Percentiles rank a stretch among this genome's conserved stretches.
Conservation (phyloP, 2,797 vertebrate genomes). For the Crenuchus spilurus region DNA sequence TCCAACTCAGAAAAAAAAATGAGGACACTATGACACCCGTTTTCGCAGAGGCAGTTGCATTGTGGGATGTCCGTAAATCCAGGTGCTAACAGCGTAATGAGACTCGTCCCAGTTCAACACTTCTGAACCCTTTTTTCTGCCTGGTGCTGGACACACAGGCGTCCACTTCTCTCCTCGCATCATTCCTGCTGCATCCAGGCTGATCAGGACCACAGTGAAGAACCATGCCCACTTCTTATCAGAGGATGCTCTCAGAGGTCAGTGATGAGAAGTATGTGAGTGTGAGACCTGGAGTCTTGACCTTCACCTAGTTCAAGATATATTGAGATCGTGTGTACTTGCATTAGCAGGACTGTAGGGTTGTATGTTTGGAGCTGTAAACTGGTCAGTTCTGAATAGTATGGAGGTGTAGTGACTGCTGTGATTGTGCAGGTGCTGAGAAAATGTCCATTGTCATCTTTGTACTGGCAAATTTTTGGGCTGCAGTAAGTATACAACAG, state of each 20-base stretch:
- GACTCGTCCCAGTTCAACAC: conserved; percentile 50
- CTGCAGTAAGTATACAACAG: too few species aligned
- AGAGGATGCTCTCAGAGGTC: conserved; percentile 47
- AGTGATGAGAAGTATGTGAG: too few species aligned
- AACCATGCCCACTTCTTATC: conserved; percentile 23
- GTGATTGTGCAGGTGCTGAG: too few species aligned
- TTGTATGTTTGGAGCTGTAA: too few species aligned
- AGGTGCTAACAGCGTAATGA: conserved; percentile 56
- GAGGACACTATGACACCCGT: conserved; percentile 65
- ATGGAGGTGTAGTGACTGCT: too few species aligned
- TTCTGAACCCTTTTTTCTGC: conserved; percentile 26
- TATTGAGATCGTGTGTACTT: too few species aligned
- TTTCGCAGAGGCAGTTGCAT: conserved; percentile 68
- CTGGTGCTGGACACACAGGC: neutral
- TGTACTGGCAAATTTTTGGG: too few species aligned
- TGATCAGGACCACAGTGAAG: conserved; percentile 8
- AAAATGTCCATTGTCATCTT: too few species aligned
- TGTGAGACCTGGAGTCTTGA: neutral
- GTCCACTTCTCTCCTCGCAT: conserved; percentile 6
- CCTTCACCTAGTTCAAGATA: neutral
- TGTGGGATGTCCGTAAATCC: conserved; percentile 69
- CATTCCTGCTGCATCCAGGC: neutral
- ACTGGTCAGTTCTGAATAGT: too few species aligned
- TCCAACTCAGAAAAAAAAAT: conserved; percentile 61
- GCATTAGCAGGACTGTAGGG: too few species aligned